Evolutionary conservation across 2,888 invertebrate genomes (phyloP), one percentile per base, ranked within the genome.

Genomic region (Drosophila differens): DNA sequence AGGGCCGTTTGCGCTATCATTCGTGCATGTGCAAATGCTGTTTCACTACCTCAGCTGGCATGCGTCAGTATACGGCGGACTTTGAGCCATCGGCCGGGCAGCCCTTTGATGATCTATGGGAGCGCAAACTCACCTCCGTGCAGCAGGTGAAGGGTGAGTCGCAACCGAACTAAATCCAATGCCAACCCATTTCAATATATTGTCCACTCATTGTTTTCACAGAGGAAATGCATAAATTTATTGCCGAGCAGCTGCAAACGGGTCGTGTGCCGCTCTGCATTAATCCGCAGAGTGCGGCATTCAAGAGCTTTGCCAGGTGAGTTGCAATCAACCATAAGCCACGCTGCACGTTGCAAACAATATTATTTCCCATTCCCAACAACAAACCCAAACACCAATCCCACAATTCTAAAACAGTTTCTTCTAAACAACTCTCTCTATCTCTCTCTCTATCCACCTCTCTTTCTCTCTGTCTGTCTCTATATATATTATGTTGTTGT

Each of bases 231-330:
- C 99, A 99, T 95, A 98, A 98, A 95, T 99, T 99, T 95, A 99
- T 99, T 94, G 97, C 98, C 92, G 99, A 99, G 94, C 98, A 99
- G 94, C 95, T 98, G 93, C 97, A 98, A 94, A 97, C 98, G 92
- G 97, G 97, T 93, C 96, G 98, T 87, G 98, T 99, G 91, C 99
- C 99, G 86, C 95, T 99, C 91, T 99, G 99, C 95, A 99, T 99
- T 95, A 99, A 99, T 95, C 99, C 99, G 91, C 98, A 99, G 95
- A 99, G 99, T 93, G 99, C 99, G 94, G 99, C 99, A 94, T 99
- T 99, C 96, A 99, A 99, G 95, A 99, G 98, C 95, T 99, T 99
- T 96, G 98, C 99, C 95, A 99, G 98, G 99, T 99, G 97, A 97
- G 96, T 91, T 39, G 41, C 63, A 41, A 41, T 39, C 52, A 49